These are phyloP conservation scores for Eueremaeus valkanovi DNA, from an alignment of 2,888 invertebrate genomes.

Conservation along the genomic window DNA sequence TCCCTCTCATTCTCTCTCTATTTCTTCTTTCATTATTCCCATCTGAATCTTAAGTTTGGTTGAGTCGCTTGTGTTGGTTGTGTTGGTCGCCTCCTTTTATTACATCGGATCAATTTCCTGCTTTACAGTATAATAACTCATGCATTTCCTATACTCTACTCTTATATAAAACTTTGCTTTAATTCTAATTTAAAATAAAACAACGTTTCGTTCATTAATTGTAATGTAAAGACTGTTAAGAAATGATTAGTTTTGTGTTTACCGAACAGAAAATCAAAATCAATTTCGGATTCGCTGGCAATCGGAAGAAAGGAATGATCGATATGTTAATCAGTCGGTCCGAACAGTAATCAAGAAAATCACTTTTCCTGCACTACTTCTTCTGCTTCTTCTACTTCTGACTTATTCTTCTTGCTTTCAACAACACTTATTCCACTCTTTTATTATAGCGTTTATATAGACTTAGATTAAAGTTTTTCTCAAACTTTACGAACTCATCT, in stretches of 20 bases:
- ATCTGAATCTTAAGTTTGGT: conserved; percentile 28
- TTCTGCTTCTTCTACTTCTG: not conserved
- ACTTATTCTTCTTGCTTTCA: not conserved
- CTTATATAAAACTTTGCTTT: conserved; percentile 6
- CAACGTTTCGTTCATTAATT: conserved; percentile 26
- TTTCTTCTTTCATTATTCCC: conserved; percentile 9
- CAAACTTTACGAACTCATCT: no score
- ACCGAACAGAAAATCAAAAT: not conserved
- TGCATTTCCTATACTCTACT: conserved; percentile 23
- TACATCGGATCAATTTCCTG: conserved; percentile 22
- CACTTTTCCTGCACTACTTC: no score
- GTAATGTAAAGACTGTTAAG: conserved; percentile 26
- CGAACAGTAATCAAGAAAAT: conserved; percentile 17
- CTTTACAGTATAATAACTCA: conserved; percentile 22
- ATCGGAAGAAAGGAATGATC: conserved; percentile 11
- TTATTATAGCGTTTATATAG: not conserved
- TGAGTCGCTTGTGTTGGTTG: conserved; percentile 2
- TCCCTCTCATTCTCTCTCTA: conserved; percentile 9
- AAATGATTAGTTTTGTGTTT: conserved; percentile 28
- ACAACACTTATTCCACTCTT: not conserved
- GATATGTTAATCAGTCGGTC: conserved; percentile 4
- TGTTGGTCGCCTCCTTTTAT: conserved; percentile 25
- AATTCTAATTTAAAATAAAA: conserved; percentile 35
- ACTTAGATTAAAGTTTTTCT: no score
- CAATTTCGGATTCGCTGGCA: not conserved